phyloP scores from a whole-genome alignment of 2,888 invertebrate species.

The Meandrusa payeni region DNA sequence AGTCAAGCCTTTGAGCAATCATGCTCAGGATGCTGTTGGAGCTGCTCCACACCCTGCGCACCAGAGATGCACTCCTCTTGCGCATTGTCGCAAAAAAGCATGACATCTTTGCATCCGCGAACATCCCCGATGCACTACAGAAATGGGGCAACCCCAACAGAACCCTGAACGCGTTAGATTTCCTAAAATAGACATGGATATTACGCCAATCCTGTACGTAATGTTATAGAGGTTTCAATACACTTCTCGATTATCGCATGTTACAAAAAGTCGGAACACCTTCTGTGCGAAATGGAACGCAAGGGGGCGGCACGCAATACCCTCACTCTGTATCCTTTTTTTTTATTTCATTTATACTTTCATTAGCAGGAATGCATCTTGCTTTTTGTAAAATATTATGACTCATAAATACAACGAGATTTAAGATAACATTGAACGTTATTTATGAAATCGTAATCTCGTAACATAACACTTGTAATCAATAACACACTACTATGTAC shows the following conservation, averaged over 20 bases:
- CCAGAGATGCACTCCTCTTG: too few relatives aligned
- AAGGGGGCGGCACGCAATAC: conserved; percentile 58
- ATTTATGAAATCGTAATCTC: conserved; percentile 14
- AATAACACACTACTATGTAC: conserved; percentile 13
- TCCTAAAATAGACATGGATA: conserved; percentile 3
- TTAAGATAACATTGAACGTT: conserved; percentile 2
- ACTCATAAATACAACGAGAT: conserved; percentile 11
- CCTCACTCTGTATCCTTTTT: conserved; percentile 23
- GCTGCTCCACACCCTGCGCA: too few relatives aligned
- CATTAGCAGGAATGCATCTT: conserved; percentile 29
- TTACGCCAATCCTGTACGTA: conserved; percentile 30
- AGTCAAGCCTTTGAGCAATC: too few relatives aligned
- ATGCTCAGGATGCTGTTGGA: too few relatives aligned
- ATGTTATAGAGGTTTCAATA: conserved; percentile 52
- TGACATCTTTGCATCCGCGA: too few relatives aligned
- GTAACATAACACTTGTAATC: conserved; percentile 6
- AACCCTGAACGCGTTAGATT: too few relatives aligned
- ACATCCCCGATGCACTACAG: too few relatives aligned
- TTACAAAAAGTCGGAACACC: conserved; percentile 50
- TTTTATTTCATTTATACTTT: conserved; percentile 37
- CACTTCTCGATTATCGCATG: conserved; percentile 55
- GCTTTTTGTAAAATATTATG: conserved; percentile 28
- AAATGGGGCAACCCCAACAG: too few relatives aligned
- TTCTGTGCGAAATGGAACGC: conserved; percentile 63
- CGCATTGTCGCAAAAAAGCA: too few relatives aligned